Evolutionary conservation across 2,113 vertebrate species (phyloP), one percentile per base, ranked within the genome.

Genomic region (Polyodon spathula): DNA sequence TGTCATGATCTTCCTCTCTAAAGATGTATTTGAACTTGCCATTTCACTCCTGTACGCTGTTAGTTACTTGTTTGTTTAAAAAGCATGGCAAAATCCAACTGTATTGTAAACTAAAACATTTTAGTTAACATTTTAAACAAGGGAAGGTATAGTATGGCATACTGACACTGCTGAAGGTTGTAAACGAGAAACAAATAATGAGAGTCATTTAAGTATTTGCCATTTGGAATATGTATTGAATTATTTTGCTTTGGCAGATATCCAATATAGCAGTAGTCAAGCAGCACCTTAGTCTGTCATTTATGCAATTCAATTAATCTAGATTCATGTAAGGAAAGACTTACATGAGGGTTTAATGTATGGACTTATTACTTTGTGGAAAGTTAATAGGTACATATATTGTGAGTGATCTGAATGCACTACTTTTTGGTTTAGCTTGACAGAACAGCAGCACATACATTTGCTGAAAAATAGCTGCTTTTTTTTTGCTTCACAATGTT

Each of bases 291-390:
- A 61, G 64, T 66, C 58, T 66, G 64, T 66, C 64, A 66, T 66
- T n/a, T 66, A 61, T 17, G 64, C 41, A 66, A 66, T 66, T 61
- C 60, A 61, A 66, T 61, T 66, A 66, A 66, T 66, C 60, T 60
- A 66, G 64, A 66, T 66, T 66, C 58, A 60, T 50, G 64, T 66
- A 66, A 66, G 56, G 64, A 66, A 55, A 50, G 43, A 60, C 59
- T 66, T 66, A 66, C 64, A 66, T 9, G 53, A 61, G 59, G 58
- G 58, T 54, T 56, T 66, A 60, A 56, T 61, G 57, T 66, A 54
- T 40, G 43, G 64, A 42, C 59, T 61, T 61, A 66, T 56, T 66
- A 44, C 64, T 61, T 60, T 56, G 39, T 39, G 41, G 54, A 66
- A 66, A 58, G 64, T 66, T 66, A 66, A 66, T 66, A 41, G 64